Evolutionary conservation across 2,888 invertebrate species (phyloP).

Genomic region (Sialis lutaria): DNA sequence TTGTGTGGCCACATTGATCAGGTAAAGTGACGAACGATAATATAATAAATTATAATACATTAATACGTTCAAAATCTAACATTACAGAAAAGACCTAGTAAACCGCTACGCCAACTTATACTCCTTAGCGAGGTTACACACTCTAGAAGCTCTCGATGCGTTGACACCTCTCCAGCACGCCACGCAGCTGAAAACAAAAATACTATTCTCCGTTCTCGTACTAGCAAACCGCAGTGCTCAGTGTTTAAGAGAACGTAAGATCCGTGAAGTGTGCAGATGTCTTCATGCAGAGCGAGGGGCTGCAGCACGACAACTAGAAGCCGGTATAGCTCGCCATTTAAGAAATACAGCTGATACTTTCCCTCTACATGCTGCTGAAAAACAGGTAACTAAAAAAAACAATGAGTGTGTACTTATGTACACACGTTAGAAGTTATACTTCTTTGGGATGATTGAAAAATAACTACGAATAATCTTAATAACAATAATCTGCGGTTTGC

Average conservation of each 20-base stretch:
- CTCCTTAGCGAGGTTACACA: conserved; percentile 66
- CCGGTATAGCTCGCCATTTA: conserved; percentile 45
- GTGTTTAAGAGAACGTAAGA: conserved; percentile 52
- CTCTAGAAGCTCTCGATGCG: conserved; percentile 69
- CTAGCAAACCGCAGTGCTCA: conserved; percentile 56
- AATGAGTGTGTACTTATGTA: no score
- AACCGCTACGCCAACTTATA: conserved; percentile 74
- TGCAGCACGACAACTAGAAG: conserved; percentile 29
- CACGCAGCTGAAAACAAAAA: conserved; percentile 83
- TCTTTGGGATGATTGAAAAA: no score
- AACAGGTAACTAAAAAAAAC: conserved; percentile 33
- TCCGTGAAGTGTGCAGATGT: conserved; percentile 46
- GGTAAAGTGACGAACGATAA: no score
- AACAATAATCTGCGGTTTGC: no score
- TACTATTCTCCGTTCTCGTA: conserved; percentile 91
- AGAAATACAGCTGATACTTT: conserved; percentile 52
- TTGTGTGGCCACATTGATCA: no score
- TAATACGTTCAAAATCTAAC: no score
- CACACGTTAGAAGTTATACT: no score
- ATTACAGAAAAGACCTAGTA: conserved; percentile 43
- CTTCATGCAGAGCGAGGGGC: conserved; percentile 21
- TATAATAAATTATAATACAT: no score
- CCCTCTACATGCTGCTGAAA: conserved; percentile 47
- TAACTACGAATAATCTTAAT: no score
- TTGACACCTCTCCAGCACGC: conserved; percentile 67